Evolutionary conservation across 2,888 invertebrate species (phyloP).

Genomic region (Perizoma affinitatum): DNA sequence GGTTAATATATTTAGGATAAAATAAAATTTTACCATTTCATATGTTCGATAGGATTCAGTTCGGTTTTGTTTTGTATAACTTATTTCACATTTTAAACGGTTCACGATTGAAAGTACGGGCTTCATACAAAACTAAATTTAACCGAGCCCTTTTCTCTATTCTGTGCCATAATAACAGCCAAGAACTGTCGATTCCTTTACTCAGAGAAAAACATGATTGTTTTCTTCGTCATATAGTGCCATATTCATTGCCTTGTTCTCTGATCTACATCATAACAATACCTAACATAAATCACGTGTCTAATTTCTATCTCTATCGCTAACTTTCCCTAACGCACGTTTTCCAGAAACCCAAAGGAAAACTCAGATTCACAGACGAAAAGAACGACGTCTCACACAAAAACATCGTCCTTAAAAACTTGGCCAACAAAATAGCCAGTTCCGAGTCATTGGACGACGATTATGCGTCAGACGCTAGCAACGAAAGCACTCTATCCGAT

Average conservation of each 20-base stretch:
- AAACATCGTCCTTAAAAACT: constrained; percentile 74
- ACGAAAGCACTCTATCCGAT: constrained; percentile 76
- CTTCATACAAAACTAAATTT: no score
- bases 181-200: no score
- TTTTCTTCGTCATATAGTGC: neutral
- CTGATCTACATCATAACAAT: neutral
- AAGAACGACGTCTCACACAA: constrained; percentile 75
- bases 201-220: no score
- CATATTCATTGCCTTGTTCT: constrained; percentile 3
- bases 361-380: constrained; percentile 66
- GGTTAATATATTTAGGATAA: no score
- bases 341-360: constrained; percentile 75
- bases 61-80: no score
- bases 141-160: no score
- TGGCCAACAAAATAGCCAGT: constrained; percentile 74
- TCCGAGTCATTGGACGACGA: constrained; percentile 69
- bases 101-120: no score
- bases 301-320: constrained; percentile 30
- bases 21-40: no score
- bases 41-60: no score
- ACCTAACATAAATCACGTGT: no score
- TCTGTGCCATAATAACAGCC: no score
- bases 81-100: no score
- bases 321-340: constrained; percentile 53
- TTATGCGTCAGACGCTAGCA: constrained; percentile 73